Base-by-base conservation (phyloP, 1,140 invertebrate species). In the Zeugodacus cucurbitae region DNA sequence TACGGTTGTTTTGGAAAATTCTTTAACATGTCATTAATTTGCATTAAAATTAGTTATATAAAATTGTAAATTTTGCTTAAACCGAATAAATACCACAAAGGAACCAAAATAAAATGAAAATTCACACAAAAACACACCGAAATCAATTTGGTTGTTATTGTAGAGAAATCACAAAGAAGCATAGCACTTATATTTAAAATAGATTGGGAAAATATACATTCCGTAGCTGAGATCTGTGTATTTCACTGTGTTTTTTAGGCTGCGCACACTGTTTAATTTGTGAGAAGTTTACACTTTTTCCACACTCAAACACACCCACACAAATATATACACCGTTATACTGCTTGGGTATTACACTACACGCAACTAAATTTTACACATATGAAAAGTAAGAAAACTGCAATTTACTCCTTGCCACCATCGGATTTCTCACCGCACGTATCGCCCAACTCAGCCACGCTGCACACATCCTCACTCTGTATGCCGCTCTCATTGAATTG, bases 401-500 rank as follows among this genome's bases (percentile, higher is more conserved):
- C 34, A 37, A 22, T 22, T 62, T 88, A 82, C 32, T 88, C 85
- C 29, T 88, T 82, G 29, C 85, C 87, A 17, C 54, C 87, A 22
- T 88, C 88, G 32, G 62, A 85, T 70, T 88, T 88, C 22, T 86
- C 88, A 37, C 48, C 17, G 20, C 44, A n/a, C 44, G 62, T 32
- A 44, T 85, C 87, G 22, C 10, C 29, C 17, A 57, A 34, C 57
- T 67, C 78, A 11, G 64, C 62, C 62, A 62, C 32, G 29, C 87
- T 87, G 6, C 58, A 58, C 20, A 88, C 87, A 67, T 88, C 87
- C 6, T 86, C 87, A n/a, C 88, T 86, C 10, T 62, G 59, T 20
- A 88, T 64, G 22, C 88, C 88, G 32, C 88, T 88, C 44, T 88
- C 88, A 20, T 86, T 62, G 32, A 26, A 41, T n/a, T 22, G 29